A percentile compares a stretch with the other conserved stretches of the same genome.
These are phyloP conservation scores for Adelges cooleyi DNA, from an alignment of 1,140 invertebrate species.

Conservation along the genomic window DNA sequence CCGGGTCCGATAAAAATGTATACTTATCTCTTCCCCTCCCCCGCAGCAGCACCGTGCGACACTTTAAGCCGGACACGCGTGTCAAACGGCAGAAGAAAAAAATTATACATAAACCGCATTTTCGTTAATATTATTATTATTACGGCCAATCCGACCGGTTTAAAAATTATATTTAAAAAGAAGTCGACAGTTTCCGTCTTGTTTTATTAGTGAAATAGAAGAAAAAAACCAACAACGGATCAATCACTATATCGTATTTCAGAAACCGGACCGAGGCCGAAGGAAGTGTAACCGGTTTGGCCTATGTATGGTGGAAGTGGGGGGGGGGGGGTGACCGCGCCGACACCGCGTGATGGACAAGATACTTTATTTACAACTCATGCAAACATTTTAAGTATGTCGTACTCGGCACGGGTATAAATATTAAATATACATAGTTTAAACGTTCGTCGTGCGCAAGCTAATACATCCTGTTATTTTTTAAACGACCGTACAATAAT, in stretches of 20 bases:
- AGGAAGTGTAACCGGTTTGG: conserved; percentile 23
- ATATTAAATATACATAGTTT: background rate
- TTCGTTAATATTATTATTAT: background rate
- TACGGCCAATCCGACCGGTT: conserved; percentile 17
- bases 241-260: conserved; percentile 28
- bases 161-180: background rate
- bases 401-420: background rate
- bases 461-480: no score
- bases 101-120: background rate
- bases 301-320: no score
- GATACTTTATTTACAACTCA: background rate
- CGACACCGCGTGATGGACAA: background rate
- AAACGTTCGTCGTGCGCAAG: no score
- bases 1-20: no score
- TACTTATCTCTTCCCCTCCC: no score
- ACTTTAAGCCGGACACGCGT: conserved; percentile 17
- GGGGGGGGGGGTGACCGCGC: background rate
- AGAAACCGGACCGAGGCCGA: conserved; percentile 12
- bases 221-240: conserved; percentile 6
- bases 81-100: background rate
- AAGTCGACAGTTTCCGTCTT: conserved; percentile 25
- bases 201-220: background rate
- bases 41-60: no score
- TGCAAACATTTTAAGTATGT: conserved; percentile 4
- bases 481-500: no score